Conservation (phyloP, 2,797 vertebrate species). For the Numenius phaeopus region DNA sequence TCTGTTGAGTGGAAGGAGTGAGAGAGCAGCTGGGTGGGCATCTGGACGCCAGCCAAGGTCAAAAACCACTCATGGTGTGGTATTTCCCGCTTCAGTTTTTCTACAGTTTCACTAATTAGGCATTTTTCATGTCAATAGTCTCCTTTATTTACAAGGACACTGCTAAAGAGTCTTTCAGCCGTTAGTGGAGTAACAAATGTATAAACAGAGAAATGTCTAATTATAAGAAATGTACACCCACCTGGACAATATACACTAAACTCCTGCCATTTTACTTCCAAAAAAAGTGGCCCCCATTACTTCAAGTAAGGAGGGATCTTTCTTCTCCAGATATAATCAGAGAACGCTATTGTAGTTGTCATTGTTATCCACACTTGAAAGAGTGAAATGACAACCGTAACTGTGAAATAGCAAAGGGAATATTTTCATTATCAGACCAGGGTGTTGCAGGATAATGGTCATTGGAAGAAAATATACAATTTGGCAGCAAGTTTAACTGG, state of each 20-base stretch:
- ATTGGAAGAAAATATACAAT: not conserved
- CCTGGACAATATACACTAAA: not conserved
- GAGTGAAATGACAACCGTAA: not conserved
- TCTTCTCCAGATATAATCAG: not conserved
- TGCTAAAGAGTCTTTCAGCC: not conserved
- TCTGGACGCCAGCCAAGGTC: not conserved
- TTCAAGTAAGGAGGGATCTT: not conserved
- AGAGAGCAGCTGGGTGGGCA: not conserved
- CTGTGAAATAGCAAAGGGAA: not conserved
- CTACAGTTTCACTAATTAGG: not conserved
- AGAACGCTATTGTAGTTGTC: not conserved
- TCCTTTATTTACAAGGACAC: not conserved
- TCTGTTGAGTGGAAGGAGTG: not conserved
- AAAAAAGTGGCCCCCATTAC: not conserved
- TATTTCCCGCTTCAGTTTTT: not conserved
- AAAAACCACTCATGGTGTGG: rapidly evolving
- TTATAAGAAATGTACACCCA: not conserved
- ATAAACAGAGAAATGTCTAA: not conserved
- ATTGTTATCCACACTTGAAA: not conserved
- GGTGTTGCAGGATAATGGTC: not conserved
- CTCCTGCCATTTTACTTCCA: not conserved
- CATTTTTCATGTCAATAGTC: not conserved
- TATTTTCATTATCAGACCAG: not conserved
- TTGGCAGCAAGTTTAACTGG: not conserved
- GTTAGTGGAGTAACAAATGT: not conserved